A percentile compares a stretch with the other conserved stretches of the same genome.
These are phyloP conservation scores for Lithophane socia DNA, from an alignment of 2,888 invertebrate species.

Conservation along the genomic window DNA sequence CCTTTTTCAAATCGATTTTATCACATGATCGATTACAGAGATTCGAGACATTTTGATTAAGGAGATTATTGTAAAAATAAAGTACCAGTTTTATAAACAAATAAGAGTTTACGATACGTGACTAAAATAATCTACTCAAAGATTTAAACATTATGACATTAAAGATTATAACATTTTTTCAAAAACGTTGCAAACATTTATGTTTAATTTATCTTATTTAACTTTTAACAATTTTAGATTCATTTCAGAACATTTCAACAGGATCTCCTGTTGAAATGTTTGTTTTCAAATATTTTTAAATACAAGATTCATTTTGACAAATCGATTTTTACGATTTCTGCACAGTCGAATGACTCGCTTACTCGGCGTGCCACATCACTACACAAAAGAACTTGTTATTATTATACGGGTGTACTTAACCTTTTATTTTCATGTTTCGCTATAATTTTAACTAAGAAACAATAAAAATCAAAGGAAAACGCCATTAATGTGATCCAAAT, in stretches of 20 bases:
- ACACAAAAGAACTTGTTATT: slow-evolving; percentile 84
- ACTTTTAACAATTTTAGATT: background rate
- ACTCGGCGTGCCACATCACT: slow-evolving; percentile 56
- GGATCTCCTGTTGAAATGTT: background rate
- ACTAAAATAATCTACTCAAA: background rate
- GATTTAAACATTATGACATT: background rate
- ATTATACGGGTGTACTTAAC: slow-evolving; percentile 82
- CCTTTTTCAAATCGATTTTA: background rate
- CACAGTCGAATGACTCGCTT: slow-evolving; percentile 1
- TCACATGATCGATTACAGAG: background rate
- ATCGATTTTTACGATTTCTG: slow-evolving; percentile 19
- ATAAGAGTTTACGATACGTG: background rate
- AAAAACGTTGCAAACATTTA: too few species aligned
- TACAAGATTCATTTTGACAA: background rate
- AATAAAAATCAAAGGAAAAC: slow-evolving; percentile 72
- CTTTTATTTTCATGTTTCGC: slow-evolving; percentile 84
- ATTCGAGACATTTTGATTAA: too few species aligned
- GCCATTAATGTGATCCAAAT: slow-evolving; percentile 71
- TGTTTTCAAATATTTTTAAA: background rate
- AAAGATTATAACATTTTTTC: background rate
- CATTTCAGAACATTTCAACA: too few species aligned
- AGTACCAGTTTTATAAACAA: background rate
- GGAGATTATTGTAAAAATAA: background rate
- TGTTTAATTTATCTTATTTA: background rate
- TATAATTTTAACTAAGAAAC: slow-evolving; percentile 81